Evolutionary conservation across 2,888 invertebrate species (phyloP), one percentile per base, ranked within the genome.

Genomic region (Craniophora ligustri): DNA sequence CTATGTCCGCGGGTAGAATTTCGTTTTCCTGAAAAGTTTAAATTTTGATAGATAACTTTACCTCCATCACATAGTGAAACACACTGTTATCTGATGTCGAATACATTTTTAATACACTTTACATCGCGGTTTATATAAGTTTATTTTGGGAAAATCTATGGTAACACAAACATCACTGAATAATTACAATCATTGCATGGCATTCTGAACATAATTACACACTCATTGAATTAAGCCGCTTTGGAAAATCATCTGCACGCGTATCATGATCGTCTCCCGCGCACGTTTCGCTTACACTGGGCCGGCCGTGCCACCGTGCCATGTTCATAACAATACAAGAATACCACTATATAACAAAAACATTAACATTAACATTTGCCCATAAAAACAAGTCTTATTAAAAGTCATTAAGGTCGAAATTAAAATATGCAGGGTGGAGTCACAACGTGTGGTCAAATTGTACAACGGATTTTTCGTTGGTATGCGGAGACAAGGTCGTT

Each of bases 21-120:
- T 88, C 85, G 80, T 85, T 89, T 67, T 92, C 92, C 93, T 92
- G 92, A 61, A 92, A 92, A 85, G 69, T 76, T 72, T 61, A 81
- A 86, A 63, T 64, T 57, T 51, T 58, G 49, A 35, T 45, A 44
- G 26, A 42, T 38, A 46, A 57, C 19, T 35, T 68, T 72, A 73
- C 72, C 74, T 64, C 67, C 63, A 66, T 62, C 2, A 64, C 63
- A 14, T 60, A 26, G 30, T 68, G 48, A 40, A 68, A 68, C 36
- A 61, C 66, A 55, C 44, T 59, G 26, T 66, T 64, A 53, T 48
- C 63, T 18, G 63, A 64, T 19, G 67, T 66, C 16, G 63, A 64
- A 38, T 64, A 64, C 63, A 64, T 64, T 41, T 54, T 46, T 18
- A 15, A 50, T 42, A 19, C 13, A 13, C 14, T 44, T 35, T 28